Conservation (phyloP, 2,113 vertebrate species). For the Fulica atra region DNA sequence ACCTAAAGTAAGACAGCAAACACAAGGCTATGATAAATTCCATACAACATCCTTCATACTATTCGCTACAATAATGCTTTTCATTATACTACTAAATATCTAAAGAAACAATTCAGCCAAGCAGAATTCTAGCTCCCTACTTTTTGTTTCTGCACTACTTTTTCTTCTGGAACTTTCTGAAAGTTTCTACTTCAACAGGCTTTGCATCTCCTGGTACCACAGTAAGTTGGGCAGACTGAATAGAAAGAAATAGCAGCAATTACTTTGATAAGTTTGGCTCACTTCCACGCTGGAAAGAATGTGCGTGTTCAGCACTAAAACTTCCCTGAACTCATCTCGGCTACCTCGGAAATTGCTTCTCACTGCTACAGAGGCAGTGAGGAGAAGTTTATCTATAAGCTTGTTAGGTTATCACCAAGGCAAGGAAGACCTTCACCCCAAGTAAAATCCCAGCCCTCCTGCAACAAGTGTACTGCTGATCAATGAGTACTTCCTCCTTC, state of each 20-base stretch:
- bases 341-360: background rate
- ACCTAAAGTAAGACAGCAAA: conserved; percentile 46
- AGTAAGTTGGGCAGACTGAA: background rate
- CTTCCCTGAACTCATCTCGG: background rate
- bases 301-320: conserved; percentile 11
- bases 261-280: conserved; percentile 42
- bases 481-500: background rate
- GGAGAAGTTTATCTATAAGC: too few relatives aligned
- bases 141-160: background rate
- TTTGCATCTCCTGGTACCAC: background rate
- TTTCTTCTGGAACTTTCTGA: background rate
- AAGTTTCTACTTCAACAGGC: background rate
- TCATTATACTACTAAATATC: background rate
- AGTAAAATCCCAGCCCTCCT: background rate
- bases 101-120: background rate
- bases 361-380: background rate
- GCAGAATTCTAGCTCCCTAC: background rate
- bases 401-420: background rate
- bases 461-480: background rate
- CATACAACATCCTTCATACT: background rate
- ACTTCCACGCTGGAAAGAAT: conserved; percentile 13
- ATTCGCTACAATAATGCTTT: background rate
- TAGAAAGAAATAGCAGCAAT: conserved; percentile 33
- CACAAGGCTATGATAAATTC: conserved; percentile 25
- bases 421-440: background rate